These are phyloP conservation scores for Ptilodon capucinus DNA, from an alignment of 2,888 invertebrate species.

Conservation along the genomic window DNA sequence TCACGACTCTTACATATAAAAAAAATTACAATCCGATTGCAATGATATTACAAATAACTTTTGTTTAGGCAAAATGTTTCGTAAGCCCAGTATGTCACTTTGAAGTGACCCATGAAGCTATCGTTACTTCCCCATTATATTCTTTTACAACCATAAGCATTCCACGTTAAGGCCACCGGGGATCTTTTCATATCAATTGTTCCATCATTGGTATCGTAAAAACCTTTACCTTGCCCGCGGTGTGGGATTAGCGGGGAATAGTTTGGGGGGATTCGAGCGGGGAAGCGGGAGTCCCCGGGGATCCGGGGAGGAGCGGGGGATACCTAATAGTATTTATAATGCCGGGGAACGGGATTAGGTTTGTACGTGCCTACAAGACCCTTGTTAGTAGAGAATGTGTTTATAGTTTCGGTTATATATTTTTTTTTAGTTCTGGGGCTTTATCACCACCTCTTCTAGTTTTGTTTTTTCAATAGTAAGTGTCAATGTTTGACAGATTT, in stretches of 20 bases:
- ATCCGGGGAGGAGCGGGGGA: slow-evolving; percentile 38
- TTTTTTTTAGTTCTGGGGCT: too few relatives aligned
- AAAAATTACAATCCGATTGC: too few relatives aligned
- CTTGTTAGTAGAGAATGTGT: slow-evolving; percentile 38
- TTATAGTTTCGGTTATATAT: slow-evolving; percentile 33
- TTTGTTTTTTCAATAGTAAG: too few relatives aligned
- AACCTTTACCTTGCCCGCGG: slow-evolving; percentile 50
- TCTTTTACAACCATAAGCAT: slow-evolving; percentile 27
- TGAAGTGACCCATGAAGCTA: too few relatives aligned
- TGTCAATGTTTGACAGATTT: too few relatives aligned
- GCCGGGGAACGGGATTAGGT: slow-evolving; percentile 57
- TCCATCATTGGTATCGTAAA: slow-evolving; percentile 62
- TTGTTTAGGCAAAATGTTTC: too few relatives aligned
- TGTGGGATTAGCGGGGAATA: slow-evolving; percentile 68
- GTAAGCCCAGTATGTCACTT: too few relatives aligned
- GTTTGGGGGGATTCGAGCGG: slow-evolving; percentile 54
- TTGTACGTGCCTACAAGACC: slow-evolving; percentile 43
- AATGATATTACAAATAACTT: too few relatives aligned
- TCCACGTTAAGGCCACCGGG: slow-evolving; percentile 33
- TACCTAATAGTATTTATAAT: slow-evolving; percentile 71
- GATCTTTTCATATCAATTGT: slow-evolving; percentile 55
- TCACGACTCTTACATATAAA: too few relatives aligned
- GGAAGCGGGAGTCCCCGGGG: slow-evolving; percentile 36
- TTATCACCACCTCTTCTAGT: too few relatives aligned
- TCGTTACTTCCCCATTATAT: slow-evolving; percentile 27